Evolutionary conservation across 2,888 invertebrate genomes (phyloP).

Genomic region (Eupithecia vulgata): DNA sequence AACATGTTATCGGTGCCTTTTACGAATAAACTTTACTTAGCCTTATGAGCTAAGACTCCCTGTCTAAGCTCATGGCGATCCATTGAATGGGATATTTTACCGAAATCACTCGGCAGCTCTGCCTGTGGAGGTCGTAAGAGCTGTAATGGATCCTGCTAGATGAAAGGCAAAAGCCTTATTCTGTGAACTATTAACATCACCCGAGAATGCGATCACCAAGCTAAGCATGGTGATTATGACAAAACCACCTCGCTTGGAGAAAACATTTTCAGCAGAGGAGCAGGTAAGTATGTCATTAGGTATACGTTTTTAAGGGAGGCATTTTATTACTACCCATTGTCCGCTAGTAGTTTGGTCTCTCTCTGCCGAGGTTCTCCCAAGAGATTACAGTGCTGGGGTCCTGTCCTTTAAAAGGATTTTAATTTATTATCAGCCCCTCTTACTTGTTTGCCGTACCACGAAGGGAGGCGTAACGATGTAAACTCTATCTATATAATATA

Average conservation of each 20-base stretch:
- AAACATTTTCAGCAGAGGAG: too few species aligned
- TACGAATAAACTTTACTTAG: too few species aligned
- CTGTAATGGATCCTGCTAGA: background rate
- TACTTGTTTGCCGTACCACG: background rate
- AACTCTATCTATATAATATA: background rate
- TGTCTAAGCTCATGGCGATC: too few species aligned
- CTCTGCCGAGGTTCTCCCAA: background rate
- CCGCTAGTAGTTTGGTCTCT: background rate
- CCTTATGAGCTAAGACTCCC: too few species aligned
- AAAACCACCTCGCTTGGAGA: background rate
- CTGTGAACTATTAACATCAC: background rate
- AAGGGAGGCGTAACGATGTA: background rate
- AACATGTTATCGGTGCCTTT: too few species aligned
- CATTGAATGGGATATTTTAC: too few species aligned
- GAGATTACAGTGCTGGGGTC: background rate
- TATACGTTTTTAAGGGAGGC: background rate
- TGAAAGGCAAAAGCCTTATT: background rate
- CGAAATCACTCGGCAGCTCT: too few species aligned
- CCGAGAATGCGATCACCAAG: background rate
- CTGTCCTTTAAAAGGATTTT: background rate
- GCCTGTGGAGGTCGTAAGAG: background rate
- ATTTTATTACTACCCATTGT: background rate
- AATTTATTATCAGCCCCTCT: background rate
- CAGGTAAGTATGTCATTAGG: background rate
- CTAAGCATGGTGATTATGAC: background rate